A percentile compares a stretch with the other conserved stretches of the same genome.
Evolutionary conservation across 2,113 vertebrate genomes (phyloP).

Genomic region (Stictonetta naevosa): DNA sequence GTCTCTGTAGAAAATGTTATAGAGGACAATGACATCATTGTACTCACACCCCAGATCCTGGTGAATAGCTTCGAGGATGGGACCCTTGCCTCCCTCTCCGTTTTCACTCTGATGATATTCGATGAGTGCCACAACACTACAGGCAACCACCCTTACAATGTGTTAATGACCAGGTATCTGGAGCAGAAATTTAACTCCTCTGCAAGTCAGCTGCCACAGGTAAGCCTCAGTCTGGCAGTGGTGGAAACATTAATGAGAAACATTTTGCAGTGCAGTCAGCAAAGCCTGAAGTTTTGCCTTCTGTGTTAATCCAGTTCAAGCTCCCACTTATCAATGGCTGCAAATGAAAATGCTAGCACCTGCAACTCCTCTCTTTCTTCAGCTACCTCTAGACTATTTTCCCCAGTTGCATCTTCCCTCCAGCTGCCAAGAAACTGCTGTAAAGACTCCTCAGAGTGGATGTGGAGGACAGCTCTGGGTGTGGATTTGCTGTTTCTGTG

Average conservation of each 20-base stretch:
- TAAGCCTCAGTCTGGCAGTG: background rate
- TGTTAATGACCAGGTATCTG: conserved; percentile 82
- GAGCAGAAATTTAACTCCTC: conserved; percentile 74
- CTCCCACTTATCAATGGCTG: background rate
- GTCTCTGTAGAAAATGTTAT: conserved; percentile 55
- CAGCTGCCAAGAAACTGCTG: background rate
- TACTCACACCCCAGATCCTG: conserved; percentile 84
- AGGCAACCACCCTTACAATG: conserved; percentile 82
- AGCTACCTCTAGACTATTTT: background rate
- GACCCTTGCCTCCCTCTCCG: conserved; percentile 71
- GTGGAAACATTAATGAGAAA: background rate
- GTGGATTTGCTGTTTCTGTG: background rate
- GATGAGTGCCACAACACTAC: conserved; percentile 87
- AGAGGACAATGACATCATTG: conserved; percentile 75
- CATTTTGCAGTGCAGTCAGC: background rate
- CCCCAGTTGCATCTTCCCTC: background rate
- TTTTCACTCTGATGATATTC: conserved; percentile 84
- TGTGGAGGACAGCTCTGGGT: background rate
- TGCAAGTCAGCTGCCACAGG: conserved; percentile 74
- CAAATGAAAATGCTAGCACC: background rate
- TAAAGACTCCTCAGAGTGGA: background rate
- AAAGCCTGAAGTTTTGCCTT: background rate
- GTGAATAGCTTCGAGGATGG: conserved; percentile 74
- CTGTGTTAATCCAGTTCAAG: background rate
- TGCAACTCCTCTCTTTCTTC: background rate